Conservation (phyloP, 2,888 invertebrate genomes). For the Lasioglossum figueresi region DNA sequence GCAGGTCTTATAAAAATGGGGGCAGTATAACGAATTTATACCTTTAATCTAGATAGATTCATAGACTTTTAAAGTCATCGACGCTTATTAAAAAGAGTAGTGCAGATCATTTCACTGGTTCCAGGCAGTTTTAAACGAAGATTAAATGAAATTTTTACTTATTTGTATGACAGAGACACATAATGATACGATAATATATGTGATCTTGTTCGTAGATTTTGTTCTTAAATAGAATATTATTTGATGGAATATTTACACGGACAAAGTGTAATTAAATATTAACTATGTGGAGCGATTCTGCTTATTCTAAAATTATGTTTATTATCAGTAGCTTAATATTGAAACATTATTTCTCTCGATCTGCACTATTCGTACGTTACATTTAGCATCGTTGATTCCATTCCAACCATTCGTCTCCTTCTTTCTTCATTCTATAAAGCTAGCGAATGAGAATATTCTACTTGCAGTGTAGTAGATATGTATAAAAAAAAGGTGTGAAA, state of each 20-base stretch:
- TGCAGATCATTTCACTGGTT: slow-evolving; percentile 40
- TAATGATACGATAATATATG: no score
- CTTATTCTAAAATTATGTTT: slow-evolving; percentile 12
- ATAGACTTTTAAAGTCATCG: slow-evolving; percentile 48
- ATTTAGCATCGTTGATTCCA: slow-evolving; percentile 52
- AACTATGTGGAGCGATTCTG: not conserved
- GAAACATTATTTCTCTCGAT: slow-evolving; percentile 15
- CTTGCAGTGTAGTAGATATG: slow-evolving; percentile 26
- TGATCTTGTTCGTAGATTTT: not conserved
- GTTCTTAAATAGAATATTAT: not conserved
- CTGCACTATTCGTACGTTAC: slow-evolving; percentile 51
- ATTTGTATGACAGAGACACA: no score
- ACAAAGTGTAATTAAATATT: slow-evolving; percentile 7
- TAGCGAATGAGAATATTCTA: slow-evolving; percentile 43
- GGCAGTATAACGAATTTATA: slow-evolving; percentile 80
- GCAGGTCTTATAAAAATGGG: slow-evolving; percentile 88
- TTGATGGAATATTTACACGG: not conserved
- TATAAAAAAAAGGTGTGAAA: slow-evolving; percentile 42
- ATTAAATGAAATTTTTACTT: not conserved
- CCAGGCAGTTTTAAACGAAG: not conserved
- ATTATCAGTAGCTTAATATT: not conserved
- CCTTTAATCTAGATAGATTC: slow-evolving; percentile 50
- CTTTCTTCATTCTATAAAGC: slow-evolving; percentile 34
- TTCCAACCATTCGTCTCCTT: slow-evolving; percentile 45
- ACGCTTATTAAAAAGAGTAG: slow-evolving; percentile 41